Percentiles rank a stretch among this genome's conserved stretches.
Conservation (phyloP, 2,888 invertebrate genomes). For the Heliconius ethilla region DNA sequence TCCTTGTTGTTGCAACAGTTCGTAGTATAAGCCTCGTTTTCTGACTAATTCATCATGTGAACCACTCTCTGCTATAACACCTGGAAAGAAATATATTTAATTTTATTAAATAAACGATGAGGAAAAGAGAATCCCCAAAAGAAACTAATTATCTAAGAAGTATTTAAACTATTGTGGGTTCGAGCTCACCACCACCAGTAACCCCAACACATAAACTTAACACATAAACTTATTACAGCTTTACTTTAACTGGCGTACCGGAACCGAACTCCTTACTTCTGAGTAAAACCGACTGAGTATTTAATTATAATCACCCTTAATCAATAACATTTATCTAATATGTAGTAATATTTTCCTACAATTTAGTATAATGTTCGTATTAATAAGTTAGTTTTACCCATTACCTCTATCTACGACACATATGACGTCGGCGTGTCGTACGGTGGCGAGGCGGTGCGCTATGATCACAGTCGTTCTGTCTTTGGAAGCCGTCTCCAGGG, state of each 20-base stretch:
- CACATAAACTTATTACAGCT: no score
- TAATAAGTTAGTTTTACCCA: not conserved
- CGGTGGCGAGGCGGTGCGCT: slow-evolving; percentile 92
- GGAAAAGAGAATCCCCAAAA: no score
- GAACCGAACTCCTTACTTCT: not conserved
- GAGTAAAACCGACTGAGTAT: not conserved
- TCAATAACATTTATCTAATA: not conserved
- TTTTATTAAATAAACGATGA: not conserved
- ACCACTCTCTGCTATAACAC: slow-evolving; percentile 69
- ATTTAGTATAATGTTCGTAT: not conserved
- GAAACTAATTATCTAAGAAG: no score
- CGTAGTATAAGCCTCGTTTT: slow-evolving; percentile 66
- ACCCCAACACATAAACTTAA: no score
- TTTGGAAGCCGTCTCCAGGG: slow-evolving; percentile 88
- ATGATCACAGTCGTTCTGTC: slow-evolving; percentile 91
- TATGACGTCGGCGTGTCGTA: slow-evolving; percentile 90
- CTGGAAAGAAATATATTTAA: slow-evolving; percentile 47
- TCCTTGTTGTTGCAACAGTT: slow-evolving; percentile 66
- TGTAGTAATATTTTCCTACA: not conserved
- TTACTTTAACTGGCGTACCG: no score
- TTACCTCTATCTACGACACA: slow-evolving; percentile 89
- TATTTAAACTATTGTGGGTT: no score
- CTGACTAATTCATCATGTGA: slow-evolving; percentile 66
- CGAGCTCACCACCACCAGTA: no score
- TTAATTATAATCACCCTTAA: not conserved